Evolutionary conservation across 2,888 invertebrate genomes (phyloP), one percentile per base, ranked within the genome.

Genomic region (Plagodis dolabraria): DNA sequence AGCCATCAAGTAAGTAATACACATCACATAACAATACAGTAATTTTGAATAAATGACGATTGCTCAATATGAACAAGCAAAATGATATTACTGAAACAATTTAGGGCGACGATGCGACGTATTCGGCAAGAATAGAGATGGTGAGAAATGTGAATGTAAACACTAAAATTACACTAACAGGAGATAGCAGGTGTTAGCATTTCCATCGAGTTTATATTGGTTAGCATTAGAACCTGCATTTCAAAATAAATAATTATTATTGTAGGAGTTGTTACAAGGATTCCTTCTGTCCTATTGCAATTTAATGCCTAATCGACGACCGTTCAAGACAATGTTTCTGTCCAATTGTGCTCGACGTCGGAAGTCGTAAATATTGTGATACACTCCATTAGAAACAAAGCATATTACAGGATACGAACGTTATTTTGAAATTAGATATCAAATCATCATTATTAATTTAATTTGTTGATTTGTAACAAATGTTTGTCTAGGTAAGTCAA

Each of bases 221-320:
- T 22, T 22, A 22, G 22, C 22, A 4, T 78, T 70, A 71, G 65
- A 80, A 83, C 75, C 78, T 83, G 77, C 70, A 69, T 70, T 66
- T 70, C 66, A 71, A 68, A 65, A 69, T 64, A 66, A 72, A 59
- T 57, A 56, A 60, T 61, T 51, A 59, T 59, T 10, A 66, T 53
- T 61, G 49, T 54, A 61, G 53, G 52, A 58, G 42, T 45, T 55
- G 53, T 44, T 33, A 47, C 40, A 55, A 61, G 48, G 42, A 61
- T 63, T 49, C 42, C 10, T 10, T 33, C 33, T 12, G 12, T n/a
- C 35, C 6, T 36, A 43, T 47, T 35, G 47, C 11, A 48, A 11
- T 48, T 12, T 7, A 47, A 10, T n/a, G n/a, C 10, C n/a, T 40
- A 40, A 57, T 22, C 40, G n/a, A 46, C n/a, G 11, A 44, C 10